Evolutionary conservation across 2,113 vertebrate genomes (phyloP).

Genomic region (Litocranius walleri): DNA sequence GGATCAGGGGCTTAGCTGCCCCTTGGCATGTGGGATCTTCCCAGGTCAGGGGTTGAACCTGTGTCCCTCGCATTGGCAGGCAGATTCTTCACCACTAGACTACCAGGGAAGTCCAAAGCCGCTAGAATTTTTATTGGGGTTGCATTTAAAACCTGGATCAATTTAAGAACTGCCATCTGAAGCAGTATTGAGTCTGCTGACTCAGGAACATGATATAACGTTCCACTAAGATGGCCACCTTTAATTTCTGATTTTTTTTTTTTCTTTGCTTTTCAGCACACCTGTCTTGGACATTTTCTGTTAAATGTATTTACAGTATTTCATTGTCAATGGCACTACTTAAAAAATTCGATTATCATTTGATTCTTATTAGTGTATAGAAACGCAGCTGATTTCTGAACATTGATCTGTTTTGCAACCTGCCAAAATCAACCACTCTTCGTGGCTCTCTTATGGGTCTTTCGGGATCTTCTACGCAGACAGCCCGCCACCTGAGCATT

Average conservation of each 20-base stretch:
- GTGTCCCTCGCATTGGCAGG: not conserved
- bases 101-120: not conserved
- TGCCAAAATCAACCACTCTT: rapidly evolving
- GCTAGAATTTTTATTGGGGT: not conserved
- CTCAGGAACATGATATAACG: rapidly evolving
- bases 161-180: not conserved
- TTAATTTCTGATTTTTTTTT: not conserved
- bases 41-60: not conserved
- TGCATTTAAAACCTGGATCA: not conserved
- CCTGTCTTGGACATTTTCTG: not conserved
- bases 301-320: not conserved
- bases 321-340: not conserved
- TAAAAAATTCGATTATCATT: too few species aligned
- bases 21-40: not conserved
- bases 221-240: not conserved
- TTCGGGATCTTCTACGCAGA: rapidly evolving
- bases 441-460: rapidly evolving
- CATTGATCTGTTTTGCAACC: rapidly evolving
- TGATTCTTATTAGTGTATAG: not conserved
- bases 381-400: not conserved
- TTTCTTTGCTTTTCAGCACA: not conserved
- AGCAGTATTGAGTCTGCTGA: not conserved
- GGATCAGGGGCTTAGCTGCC: not conserved
- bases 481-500: rapidly evolving
- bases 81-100: not conserved